These are phyloP conservation scores for Theretra japonica DNA, from an alignment of 2,888 invertebrate species.

Conservation along the genomic window DNA sequence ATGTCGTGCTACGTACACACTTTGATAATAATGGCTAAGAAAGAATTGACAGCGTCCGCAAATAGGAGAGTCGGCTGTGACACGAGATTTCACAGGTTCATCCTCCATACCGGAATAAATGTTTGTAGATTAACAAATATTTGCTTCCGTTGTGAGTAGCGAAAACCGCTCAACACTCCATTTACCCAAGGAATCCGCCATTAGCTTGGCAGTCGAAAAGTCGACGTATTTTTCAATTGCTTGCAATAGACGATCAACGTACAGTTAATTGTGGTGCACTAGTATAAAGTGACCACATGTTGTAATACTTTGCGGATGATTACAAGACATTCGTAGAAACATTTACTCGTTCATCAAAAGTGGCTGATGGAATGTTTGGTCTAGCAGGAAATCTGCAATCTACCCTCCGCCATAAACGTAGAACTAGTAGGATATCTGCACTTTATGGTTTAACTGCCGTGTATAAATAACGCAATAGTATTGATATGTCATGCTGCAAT, in stretches of 20 bases:
- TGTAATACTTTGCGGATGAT: background rate
- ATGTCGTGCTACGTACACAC: background rate
- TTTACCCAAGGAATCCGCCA: background rate
- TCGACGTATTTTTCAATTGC: no score
- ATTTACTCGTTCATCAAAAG: background rate
- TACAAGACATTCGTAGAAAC: background rate
- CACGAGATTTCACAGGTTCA: background rate
- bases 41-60: no score
- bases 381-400: background rate
- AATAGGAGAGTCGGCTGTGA: no score
- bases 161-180: background rate
- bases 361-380: background rate
- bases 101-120: background rate
- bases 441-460: background rate
- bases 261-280: no score
- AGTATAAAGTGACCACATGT: background rate
- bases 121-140: background rate
- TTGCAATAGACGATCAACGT: no score
- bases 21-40: background rate
- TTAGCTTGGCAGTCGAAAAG: no score
- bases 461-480: no score
- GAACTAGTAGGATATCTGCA: background rate
- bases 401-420: background rate
- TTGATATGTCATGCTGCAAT: no score
- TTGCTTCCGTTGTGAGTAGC: background rate